Percentiles rank a stretch among this genome's conserved stretches.
Evolutionary conservation across 2,113 vertebrate species (phyloP).

Genomic region (Mustelus asterias): DNA sequence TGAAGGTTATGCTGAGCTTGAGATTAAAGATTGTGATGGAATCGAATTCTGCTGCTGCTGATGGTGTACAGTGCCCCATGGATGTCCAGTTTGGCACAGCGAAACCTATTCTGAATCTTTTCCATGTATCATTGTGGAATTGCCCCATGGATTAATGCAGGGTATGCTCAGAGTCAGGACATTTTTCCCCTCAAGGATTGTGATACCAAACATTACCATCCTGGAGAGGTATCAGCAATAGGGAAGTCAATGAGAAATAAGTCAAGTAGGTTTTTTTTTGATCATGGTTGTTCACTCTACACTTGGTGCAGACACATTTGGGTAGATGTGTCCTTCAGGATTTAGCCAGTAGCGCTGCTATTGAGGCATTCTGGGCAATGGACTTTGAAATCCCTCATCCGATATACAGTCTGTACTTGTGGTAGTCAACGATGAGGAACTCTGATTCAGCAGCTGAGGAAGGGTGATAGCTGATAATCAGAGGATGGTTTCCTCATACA

Average conservation of each 20-base stretch:
- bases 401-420: neutral
- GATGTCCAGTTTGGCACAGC: too few species aligned
- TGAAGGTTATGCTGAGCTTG: too few species aligned
- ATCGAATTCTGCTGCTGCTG: too few species aligned
- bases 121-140: neutral
- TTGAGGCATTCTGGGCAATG: neutral
- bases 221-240: neutral
- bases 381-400: too few species aligned
- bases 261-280: neutral
- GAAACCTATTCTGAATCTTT: neutral
- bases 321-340: too few species aligned
- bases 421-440: neutral
- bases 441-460: neutral
- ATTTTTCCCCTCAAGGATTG: neutral
- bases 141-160: neutral
- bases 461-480: neutral
- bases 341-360: neutral
- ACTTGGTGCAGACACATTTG: neutral
- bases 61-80: too few species aligned
- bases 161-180: neutral
- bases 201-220: neutral
- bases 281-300: too few species aligned
- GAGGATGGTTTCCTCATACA: neutral
- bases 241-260: neutral
- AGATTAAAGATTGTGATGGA: too few species aligned